phyloP scores from a whole-genome alignment of 2,113 vertebrate species.

The Sprattus sprattus region DNA sequence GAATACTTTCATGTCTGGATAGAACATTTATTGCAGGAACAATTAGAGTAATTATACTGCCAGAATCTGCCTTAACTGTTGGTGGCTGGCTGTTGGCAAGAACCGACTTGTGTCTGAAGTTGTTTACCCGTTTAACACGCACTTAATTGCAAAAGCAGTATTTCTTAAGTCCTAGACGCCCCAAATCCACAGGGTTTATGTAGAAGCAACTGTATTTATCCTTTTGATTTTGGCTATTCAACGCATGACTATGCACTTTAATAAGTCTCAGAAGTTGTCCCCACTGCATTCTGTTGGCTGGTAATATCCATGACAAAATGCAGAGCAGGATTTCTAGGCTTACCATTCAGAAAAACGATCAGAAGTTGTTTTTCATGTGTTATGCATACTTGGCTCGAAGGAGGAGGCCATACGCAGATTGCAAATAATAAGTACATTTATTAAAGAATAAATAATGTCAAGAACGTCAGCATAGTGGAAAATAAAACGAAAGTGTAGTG shows the following conservation, averaged over 20 bases:
- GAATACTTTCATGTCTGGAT: conserved; percentile 70
- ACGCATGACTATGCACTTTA: conserved; percentile 12
- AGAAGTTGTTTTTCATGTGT: neutral
- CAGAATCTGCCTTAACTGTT: conserved; percentile 46
- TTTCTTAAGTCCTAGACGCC: neutral
- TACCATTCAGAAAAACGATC: neutral
- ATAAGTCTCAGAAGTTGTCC: neutral
- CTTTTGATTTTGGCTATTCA: neutral
- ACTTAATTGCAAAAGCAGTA: conserved; percentile 50
- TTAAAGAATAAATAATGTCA: neutral
- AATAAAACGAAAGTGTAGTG: neutral
- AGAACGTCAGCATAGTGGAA: neutral
- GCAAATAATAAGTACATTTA: neutral
- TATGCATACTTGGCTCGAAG: neutral
- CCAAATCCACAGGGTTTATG: conserved; percentile 32
- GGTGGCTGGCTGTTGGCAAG: conserved; percentile 53
- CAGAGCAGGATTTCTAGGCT: neutral
- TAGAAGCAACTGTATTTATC: neutral
- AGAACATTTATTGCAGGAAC: conserved; percentile 67
- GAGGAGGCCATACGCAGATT: neutral
- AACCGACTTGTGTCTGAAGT: conserved; percentile 54
- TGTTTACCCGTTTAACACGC: conserved; percentile 50
- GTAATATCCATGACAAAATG: neutral
- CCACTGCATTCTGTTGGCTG: neutral
- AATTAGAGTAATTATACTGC: conserved; percentile 67